Percentiles rank a stretch among this genome's conserved stretches.
Conservation (phyloP, 1,140 invertebrate genomes). For the Microplitis demolitor region DNA sequence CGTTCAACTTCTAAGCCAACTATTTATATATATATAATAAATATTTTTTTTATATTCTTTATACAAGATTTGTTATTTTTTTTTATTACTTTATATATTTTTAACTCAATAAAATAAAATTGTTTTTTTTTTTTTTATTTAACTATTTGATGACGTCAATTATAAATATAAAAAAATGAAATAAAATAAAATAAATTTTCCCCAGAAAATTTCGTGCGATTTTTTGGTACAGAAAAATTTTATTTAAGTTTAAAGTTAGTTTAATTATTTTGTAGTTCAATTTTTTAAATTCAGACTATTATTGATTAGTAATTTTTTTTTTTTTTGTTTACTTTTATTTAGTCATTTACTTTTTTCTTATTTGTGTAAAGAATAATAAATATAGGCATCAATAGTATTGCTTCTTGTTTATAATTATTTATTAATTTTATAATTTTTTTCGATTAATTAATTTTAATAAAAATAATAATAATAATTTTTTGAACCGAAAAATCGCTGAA, state of each 20-base stretch:
- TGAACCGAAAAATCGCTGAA: constrained; percentile 44
- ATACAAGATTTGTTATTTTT: not conserved
- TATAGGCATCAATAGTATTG: constrained; percentile 59
- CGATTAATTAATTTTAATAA: too few relatives aligned
- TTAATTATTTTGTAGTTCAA: not conserved
- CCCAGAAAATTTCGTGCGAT: constrained; percentile 49
- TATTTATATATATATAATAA: constrained; percentile 8
- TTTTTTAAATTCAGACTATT: constrained; percentile 15
- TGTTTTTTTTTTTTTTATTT: too few relatives aligned
- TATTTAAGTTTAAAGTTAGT: not conserved
- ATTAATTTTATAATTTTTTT: not conserved
- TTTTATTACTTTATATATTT: not conserved
- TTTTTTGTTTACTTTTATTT: constrained; percentile 22
- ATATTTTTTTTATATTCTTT: constrained; percentile 21
- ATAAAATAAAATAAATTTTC: constrained; percentile 14
- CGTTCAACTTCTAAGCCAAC: not conserved
- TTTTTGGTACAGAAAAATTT: constrained; percentile 31
- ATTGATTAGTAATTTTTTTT: constrained; percentile 1
- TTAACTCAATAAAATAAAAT: constrained; percentile 13
- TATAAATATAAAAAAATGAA: not conserved
- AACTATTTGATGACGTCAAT: not conserved
- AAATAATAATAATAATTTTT: not conserved
- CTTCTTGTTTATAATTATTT: constrained; percentile 49
- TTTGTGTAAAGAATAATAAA: constrained; percentile 33
- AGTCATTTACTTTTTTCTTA: constrained; percentile 37